Percentiles rank a stretch among this genome's conserved stretches.
Evolutionary conservation across 2,113 vertebrate species (phyloP).

Genomic region (Phocoena sinus): DNA sequence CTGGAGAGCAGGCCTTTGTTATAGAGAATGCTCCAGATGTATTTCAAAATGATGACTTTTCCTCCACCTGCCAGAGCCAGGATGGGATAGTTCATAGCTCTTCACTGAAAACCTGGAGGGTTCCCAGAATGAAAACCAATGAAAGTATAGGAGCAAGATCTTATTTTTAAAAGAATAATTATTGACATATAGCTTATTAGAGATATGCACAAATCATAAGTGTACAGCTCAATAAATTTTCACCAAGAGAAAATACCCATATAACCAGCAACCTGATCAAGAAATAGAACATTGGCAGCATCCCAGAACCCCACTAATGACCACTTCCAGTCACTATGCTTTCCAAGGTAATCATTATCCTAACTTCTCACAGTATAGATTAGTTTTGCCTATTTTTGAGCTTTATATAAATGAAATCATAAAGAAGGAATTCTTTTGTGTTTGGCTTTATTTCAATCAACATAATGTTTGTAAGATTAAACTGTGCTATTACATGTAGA

Average conservation of each 20-base stretch:
- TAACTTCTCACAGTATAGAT: background rate
- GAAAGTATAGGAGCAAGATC: background rate
- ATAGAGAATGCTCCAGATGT: background rate
- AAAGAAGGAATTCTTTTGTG: background rate
- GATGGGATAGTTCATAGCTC: background rate
- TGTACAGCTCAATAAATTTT: background rate
- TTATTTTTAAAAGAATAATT: background rate
- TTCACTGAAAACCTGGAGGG: background rate
- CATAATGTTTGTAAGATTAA: background rate
- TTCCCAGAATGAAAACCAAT: background rate
- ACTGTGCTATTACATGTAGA: background rate
- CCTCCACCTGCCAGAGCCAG: background rate
- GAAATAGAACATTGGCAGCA: background rate
- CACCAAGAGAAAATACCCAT: background rate
- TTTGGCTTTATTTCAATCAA: slow-evolving; percentile 12
- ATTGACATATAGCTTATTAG: background rate
- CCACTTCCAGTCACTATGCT: background rate
- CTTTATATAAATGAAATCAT: background rate
- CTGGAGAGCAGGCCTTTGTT: background rate
- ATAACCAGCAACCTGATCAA: background rate
- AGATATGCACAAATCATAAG: background rate
- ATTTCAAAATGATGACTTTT: background rate
- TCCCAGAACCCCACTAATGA: background rate
- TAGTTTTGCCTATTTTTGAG: background rate
- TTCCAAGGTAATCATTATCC: background rate